phyloP scores from a whole-genome alignment of 2,113 vertebrate genomes.

The Halcyon senegalensis region DNA sequence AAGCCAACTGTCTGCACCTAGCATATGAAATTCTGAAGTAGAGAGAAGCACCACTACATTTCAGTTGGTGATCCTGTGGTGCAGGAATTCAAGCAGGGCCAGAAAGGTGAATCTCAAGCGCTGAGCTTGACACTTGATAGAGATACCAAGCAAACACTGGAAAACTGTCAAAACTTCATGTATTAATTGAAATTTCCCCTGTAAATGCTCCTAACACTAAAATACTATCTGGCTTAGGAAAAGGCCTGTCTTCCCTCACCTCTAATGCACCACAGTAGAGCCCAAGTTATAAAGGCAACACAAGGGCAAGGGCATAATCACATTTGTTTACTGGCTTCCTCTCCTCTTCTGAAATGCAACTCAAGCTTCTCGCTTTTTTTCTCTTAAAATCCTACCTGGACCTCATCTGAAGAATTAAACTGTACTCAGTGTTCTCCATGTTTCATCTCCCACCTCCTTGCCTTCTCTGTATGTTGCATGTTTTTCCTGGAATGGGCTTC shows the following conservation, averaged over 20 bases:
- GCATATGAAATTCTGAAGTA: background rate
- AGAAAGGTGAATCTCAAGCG: background rate
- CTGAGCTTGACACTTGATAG: background rate
- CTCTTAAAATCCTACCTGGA: background rate
- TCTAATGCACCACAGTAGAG: background rate
- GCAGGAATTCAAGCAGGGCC: background rate
- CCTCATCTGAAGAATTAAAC: background rate
- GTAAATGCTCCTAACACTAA: background rate
- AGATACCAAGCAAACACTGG: background rate
- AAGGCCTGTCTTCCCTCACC: background rate
- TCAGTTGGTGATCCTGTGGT: background rate
- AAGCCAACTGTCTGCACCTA: background rate
- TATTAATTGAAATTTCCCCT: background rate
- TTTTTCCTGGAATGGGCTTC: background rate
- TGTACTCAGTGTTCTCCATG: background rate
- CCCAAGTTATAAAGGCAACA: background rate
- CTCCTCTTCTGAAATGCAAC: background rate
- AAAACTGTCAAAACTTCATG: background rate
- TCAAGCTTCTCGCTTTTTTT: background rate
- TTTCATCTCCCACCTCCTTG: background rate
- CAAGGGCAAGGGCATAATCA: background rate
- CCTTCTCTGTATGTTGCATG: background rate
- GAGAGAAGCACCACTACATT: background rate
- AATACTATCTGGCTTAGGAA: background rate
- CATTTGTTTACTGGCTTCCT: background rate